Percentiles rank a stretch among this genome's conserved stretches.
Evolutionary conservation across 2,113 vertebrate species (phyloP).

Genomic region (Gila orcuttii): DNA sequence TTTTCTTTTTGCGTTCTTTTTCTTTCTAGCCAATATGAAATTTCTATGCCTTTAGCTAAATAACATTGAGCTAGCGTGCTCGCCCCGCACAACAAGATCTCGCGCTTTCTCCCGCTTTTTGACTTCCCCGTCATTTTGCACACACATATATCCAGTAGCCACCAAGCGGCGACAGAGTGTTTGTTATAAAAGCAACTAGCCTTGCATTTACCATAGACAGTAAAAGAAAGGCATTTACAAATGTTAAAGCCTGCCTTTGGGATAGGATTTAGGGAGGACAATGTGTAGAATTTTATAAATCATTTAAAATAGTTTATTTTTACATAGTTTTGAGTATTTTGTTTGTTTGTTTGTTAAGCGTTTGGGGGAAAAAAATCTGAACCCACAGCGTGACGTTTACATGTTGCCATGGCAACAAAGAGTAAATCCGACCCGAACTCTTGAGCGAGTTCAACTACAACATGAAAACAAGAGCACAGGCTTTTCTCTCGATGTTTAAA

Average conservation of each 20-base stretch:
- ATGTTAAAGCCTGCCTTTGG: not conserved
- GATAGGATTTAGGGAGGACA: not conserved
- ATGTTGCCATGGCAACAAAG: slow-evolving; percentile 54
- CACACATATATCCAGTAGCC: not conserved
- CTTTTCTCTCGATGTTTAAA: not conserved
- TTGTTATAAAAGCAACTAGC: not conserved
- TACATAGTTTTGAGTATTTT: not conserved
- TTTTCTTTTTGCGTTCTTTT: not conserved
- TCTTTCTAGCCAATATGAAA: not conserved
- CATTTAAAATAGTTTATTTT: not conserved
- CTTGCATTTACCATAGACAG: not conserved
- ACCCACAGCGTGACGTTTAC: not conserved
- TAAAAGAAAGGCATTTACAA: not conserved
- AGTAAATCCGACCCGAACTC: not conserved
- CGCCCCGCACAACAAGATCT: not conserved
- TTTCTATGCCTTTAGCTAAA: not conserved
- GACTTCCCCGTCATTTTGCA: not conserved
- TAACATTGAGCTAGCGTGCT: not conserved
- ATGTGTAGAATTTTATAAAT: too few relatives aligned
- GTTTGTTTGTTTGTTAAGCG: not conserved
- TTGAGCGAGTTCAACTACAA: not conserved
- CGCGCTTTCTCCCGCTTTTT: slow-evolving; percentile 19
- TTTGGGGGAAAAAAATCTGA: not conserved
- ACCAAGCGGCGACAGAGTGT: not conserved
- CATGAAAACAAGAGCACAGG: not conserved